Evolutionary conservation across 2,113 vertebrate genomes (phyloP).

Genomic region (Henicopernis longicauda): DNA sequence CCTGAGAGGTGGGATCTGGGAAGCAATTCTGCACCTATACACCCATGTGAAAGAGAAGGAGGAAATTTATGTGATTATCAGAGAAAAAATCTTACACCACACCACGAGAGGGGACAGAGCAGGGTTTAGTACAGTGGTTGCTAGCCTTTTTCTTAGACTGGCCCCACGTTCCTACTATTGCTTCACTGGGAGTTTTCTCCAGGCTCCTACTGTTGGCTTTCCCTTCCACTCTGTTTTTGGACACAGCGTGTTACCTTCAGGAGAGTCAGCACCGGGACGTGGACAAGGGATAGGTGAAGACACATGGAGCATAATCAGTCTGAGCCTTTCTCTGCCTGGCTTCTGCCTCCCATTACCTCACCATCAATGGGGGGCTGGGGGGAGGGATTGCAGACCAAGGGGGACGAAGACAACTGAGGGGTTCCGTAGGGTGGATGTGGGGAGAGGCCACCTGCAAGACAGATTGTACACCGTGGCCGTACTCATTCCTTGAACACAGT

Average conservation of each 20-base stretch:
- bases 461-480: not conserved
- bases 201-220: not conserved
- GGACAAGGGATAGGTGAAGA: not conserved
- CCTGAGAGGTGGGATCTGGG: not conserved
- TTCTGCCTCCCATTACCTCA: not conserved
- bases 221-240: not conserved
- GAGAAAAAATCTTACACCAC: not conserved
- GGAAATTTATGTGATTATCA: not conserved
- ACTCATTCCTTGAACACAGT: not conserved
- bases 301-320: fast-evolving
- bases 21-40: not conserved
- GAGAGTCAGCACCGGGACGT: not conserved
- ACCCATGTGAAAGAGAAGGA: not conserved
- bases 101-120: not conserved
- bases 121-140: not conserved
- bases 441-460: not conserved
- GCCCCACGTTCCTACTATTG: not conserved
- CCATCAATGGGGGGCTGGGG: not conserved
- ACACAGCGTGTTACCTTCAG: not conserved
- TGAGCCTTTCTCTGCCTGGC: not conserved
- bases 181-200: not conserved
- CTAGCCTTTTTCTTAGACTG: not conserved
- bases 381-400: not conserved
- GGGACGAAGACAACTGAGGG: not conserved
- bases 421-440: not conserved